phyloP scores from a whole-genome alignment of 2,797 vertebrate genomes.

The Glyptemys insculpta region DNA sequence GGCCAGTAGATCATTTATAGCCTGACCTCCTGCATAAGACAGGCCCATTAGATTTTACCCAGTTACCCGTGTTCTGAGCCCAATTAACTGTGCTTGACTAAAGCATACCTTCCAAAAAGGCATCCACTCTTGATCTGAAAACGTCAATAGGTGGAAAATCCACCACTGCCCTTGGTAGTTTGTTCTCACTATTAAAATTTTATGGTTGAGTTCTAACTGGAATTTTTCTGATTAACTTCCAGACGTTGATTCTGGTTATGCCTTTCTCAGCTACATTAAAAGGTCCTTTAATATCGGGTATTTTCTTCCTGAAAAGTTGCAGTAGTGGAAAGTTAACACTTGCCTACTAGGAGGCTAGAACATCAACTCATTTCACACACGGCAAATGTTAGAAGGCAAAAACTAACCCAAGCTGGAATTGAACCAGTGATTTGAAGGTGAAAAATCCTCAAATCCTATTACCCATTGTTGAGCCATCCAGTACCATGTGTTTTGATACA shows the following conservation, averaged over 20 bases:
- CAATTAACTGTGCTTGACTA: not conserved
- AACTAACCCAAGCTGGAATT: not conserved
- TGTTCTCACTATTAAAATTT: not conserved
- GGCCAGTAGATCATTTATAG: not conserved
- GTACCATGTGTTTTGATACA: not conserved
- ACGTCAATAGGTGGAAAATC: not conserved
- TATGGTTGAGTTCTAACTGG: not conserved
- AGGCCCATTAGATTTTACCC: not conserved
- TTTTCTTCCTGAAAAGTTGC: not conserved
- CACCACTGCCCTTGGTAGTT: not conserved
- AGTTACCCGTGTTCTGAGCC: not conserved
- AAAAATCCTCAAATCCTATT: not conserved
- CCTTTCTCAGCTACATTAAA: not conserved
- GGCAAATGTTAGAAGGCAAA: not conserved
- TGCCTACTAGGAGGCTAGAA: not conserved
- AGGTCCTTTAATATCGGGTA: not conserved
- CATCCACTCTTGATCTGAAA: not conserved
- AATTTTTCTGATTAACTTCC: not conserved
- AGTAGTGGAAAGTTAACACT: fast-evolving
- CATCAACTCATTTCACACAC: not conserved
- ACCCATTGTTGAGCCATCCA: not conserved
- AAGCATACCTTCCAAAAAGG: not conserved
- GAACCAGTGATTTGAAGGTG: not conserved
- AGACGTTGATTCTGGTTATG: not conserved
- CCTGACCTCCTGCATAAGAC: not conserved